Conservation (phyloP, 2,888 invertebrate species). For the Melanchra persicariae region DNA sequence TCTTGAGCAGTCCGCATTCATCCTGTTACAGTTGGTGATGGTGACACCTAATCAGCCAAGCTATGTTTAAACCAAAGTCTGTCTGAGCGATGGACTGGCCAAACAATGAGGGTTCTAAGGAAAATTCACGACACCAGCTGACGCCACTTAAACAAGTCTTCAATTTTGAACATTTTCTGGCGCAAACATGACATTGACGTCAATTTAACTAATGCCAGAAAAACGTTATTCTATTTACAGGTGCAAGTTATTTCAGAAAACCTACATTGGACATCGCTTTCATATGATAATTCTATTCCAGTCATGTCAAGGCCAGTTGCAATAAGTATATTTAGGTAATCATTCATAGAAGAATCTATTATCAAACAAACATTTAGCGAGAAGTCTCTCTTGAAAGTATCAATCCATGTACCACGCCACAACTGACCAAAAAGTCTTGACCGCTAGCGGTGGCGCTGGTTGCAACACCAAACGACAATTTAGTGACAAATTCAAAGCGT, state of each 20-base stretch:
- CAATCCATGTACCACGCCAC: neutral
- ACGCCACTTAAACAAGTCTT: too few species aligned
- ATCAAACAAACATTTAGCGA: neutral
- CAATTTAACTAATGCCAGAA: too few species aligned
- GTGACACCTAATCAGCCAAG: too few species aligned
- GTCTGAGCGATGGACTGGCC: neutral
- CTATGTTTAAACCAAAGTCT: neutral
- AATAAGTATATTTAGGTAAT: neutral
- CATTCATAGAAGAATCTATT: constrained; percentile 17
- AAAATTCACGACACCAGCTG: too few species aligned
- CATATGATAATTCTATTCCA: too few species aligned
- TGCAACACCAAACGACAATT: neutral
- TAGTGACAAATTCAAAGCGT: constrained; percentile 4
- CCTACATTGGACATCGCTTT: neutral
- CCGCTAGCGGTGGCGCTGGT: neutral
- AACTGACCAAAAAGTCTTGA: constrained; percentile 10
- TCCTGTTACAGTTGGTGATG: too few species aligned
- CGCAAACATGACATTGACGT: too few species aligned
- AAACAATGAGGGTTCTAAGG: too few species aligned
- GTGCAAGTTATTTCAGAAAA: too few species aligned
- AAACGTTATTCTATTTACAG: too few species aligned
- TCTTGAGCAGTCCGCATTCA: too few species aligned
- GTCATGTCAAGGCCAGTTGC: neutral
- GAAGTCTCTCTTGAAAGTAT: neutral
- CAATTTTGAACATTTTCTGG: too few species aligned